phyloP scores from a whole-genome alignment of 2,888 invertebrate species.

The Exephanes ischioxanthus region DNA sequence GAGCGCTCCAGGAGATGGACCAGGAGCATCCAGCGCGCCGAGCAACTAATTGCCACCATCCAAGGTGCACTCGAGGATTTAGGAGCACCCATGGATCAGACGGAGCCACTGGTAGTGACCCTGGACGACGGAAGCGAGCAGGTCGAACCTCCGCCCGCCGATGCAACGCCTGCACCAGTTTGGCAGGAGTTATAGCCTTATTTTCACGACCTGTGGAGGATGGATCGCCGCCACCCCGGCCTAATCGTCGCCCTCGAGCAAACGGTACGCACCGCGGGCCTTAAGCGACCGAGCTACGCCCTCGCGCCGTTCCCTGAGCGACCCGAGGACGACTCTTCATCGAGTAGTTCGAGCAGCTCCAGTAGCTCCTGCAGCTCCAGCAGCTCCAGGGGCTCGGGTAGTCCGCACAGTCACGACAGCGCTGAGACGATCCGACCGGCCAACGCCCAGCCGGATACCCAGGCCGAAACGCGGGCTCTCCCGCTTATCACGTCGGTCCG shows the following conservation, averaged over 20 bases:
- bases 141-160: too few species aligned
- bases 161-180: neutral
- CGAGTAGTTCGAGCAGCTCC: neutral
- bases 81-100: neutral
- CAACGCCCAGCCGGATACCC: neutral
- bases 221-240: conserved; percentile 8
- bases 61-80: neutral
- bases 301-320: neutral
- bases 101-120: neutral
- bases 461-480: neutral
- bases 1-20: too few species aligned
- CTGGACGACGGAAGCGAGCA: neutral
- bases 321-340: neutral
- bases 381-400: too few species aligned
- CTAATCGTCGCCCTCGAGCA: neutral
- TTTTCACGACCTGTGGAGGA: neutral
- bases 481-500: too few species aligned
- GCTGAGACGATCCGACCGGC: too few species aligned
- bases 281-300: neutral
- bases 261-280: neutral
- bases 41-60: neutral
- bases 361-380: neutral
- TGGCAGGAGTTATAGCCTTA: neutral
- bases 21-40: neutral
- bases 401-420: too few species aligned